A percentile compares a stretch with the other conserved stretches of the same genome.
Conservation (phyloP, 2,888 invertebrate genomes). For the Cephus sareptanus region DNA sequence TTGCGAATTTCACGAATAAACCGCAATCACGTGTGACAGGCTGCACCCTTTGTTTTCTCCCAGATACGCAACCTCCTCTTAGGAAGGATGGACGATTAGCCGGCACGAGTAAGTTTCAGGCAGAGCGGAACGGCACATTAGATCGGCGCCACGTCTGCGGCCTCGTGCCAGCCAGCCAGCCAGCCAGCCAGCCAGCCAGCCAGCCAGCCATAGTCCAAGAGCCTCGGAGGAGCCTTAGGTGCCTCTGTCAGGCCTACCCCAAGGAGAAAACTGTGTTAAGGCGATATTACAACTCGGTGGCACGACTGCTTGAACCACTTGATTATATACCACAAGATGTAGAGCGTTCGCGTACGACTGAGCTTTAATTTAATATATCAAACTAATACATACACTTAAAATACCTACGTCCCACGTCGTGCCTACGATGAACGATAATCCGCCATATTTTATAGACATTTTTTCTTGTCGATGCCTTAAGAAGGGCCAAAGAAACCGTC, state of each 20-base stretch:
- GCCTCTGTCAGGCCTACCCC: slow-evolving; percentile 5
- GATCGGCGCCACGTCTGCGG: slow-evolving; percentile 51
- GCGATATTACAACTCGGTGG: slow-evolving; percentile 18
- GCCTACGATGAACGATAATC: not conserved
- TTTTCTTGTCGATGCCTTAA: not conserved
- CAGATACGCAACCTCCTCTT: not conserved
- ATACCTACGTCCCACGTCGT: not conserved
- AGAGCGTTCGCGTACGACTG: not conserved
- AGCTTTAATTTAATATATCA: not conserved
- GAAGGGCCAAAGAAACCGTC: not conserved
- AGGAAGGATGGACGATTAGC: not conserved
- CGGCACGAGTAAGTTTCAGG: not conserved
- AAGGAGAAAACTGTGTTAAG: slow-evolving; percentile 42
- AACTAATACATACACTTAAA: not conserved
- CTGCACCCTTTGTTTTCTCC: not conserved
- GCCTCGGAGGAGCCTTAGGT: not conserved
- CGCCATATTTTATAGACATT: not conserved
- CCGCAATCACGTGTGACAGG: not conserved
- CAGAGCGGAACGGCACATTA: slow-evolving; percentile 39
- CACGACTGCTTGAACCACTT: not conserved
- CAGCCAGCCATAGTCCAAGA: slow-evolving; percentile 14
- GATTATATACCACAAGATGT: not conserved
- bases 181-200: too few relatives aligned
- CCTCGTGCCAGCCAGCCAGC: slow-evolving; percentile 30
- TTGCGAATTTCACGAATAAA: not conserved